Conservation (phyloP, 2,888 invertebrate species). For the Parelbella ahira region DNA sequence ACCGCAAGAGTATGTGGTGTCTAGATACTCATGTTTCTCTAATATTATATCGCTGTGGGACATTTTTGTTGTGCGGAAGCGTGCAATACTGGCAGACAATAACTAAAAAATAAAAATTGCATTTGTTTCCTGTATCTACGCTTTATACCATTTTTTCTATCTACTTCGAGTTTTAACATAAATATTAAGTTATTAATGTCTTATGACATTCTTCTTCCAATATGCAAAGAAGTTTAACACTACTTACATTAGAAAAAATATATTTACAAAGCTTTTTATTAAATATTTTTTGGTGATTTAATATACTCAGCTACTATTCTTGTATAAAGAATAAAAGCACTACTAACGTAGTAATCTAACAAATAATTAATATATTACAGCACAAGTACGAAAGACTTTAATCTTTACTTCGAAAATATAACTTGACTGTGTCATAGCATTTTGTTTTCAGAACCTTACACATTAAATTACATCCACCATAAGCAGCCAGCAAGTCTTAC, state of each 20-base stretch:
- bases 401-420: conserved; percentile 43
- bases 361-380: conserved; percentile 21
- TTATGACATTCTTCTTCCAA: too few species aligned
- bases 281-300: conserved; percentile 2
- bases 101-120: conserved; percentile 39
- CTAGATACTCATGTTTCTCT: conserved; percentile 46
- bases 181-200: neutral
- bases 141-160: neutral
- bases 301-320: neutral
- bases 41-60: conserved; percentile 54
- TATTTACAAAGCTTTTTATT: neutral
- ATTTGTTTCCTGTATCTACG: neutral
- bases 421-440: conserved; percentile 41
- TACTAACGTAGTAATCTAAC: conserved; percentile 13
- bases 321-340: conserved; percentile 4
- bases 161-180: too few species aligned
- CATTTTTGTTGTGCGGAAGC: conserved; percentile 55
- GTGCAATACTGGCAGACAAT: conserved; percentile 44
- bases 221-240: too few species aligned
- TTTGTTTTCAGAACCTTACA: conserved; percentile 45
- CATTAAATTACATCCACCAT: conserved; percentile 23
- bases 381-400: conserved; percentile 33
- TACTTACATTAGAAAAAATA: conserved; percentile 7
- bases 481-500: conserved; percentile 33
- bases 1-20: conserved; percentile 59